These are phyloP conservation scores for Siderastrea siderea DNA, from an alignment of 92 coral and sea anemone genomes.

Conservation along the genomic window DNA sequence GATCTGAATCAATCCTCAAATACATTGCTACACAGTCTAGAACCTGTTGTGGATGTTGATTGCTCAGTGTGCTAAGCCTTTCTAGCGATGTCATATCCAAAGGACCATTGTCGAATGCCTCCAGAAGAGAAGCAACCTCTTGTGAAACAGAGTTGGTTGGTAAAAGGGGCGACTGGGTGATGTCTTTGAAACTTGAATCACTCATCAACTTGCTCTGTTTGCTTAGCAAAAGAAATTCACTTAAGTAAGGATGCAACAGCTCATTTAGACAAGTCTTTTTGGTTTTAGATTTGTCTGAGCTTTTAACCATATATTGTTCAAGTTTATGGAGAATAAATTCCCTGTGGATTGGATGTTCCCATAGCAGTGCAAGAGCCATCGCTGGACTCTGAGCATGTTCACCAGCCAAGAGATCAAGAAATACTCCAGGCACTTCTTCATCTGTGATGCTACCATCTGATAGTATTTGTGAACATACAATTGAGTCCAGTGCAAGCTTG, in stretches of 20 bases:
- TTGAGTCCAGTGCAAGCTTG: conserved; percentile 79
- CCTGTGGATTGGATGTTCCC: conserved; percentile 79
- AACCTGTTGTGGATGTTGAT: conserved; percentile 52
- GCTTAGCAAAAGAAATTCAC: conserved; percentile 64
- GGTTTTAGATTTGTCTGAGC: conserved; percentile 6
- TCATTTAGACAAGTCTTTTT: conserved; percentile 69
- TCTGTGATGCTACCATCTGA: conserved; percentile 27
- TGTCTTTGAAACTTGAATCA: conserved; percentile 33
- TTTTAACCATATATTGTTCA: conserved; percentile 37
- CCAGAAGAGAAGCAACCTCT: conserved; percentile 40
- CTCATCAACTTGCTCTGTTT: conserved; percentile 31
- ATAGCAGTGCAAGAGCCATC: conserved; percentile 75
- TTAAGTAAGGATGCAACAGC: conserved; percentile 74
- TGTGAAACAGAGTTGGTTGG: conserved; percentile 2
- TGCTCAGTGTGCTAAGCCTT: conserved; percentile 54
- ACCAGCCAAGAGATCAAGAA: conserved; percentile 69
- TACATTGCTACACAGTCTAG: conserved; percentile 53
- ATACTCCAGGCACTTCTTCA: conserved; percentile 48
- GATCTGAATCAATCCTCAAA: conserved; percentile 52
- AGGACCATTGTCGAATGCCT: conserved; percentile 27
- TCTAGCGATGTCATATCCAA: conserved; percentile 27
- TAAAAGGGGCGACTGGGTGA: conserved; percentile 1
- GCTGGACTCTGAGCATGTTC: conserved; percentile 85
- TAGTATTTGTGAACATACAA: conserved; percentile 50
- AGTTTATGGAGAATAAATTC: conserved; percentile 55